Conservation (phyloP, 1,140 invertebrate genomes). For the Caenorhabditis tropicalis region DNA sequence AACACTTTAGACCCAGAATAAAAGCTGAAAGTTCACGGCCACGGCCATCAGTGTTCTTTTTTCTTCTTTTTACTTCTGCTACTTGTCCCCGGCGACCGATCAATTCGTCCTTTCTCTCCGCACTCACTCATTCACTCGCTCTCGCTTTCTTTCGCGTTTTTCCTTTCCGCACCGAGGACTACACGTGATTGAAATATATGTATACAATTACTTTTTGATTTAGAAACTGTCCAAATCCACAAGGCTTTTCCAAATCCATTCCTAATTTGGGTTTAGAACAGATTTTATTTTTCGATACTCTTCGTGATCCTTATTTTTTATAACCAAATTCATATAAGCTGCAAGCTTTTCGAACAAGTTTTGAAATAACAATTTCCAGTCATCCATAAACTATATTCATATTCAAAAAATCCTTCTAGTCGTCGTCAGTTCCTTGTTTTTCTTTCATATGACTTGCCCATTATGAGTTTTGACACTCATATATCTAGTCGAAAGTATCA, state of each 20-base stretch:
- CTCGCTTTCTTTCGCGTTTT: not conserved
- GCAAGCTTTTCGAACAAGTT: too few relatives aligned
- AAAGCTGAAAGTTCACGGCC: not conserved
- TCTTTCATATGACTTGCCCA: not conserved
- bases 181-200: not conserved
- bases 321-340: too few relatives aligned
- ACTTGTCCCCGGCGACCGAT: not conserved
- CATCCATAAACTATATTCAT: too few relatives aligned
- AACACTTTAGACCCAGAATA: not conserved
- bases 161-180: not conserved
- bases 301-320: too few relatives aligned
- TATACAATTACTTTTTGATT: constrained; percentile 18
- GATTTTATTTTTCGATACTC: too few relatives aligned
- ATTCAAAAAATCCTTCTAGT: too few relatives aligned
- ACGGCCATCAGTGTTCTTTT: constrained; percentile 2
- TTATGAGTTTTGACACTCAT: not conserved
- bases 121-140: constrained; percentile 23
- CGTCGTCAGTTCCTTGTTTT: too few relatives aligned
- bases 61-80: not conserved
- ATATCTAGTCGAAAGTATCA: constrained; percentile 13
- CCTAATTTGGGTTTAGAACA: too few relatives aligned
- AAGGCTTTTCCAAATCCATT: too few relatives aligned
- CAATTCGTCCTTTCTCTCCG: constrained; percentile 39
- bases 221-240: not conserved
- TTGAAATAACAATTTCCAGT: too few relatives aligned